phyloP scores from a whole-genome alignment of 2,113 vertebrate species.

The Hucho hucho region DNA sequence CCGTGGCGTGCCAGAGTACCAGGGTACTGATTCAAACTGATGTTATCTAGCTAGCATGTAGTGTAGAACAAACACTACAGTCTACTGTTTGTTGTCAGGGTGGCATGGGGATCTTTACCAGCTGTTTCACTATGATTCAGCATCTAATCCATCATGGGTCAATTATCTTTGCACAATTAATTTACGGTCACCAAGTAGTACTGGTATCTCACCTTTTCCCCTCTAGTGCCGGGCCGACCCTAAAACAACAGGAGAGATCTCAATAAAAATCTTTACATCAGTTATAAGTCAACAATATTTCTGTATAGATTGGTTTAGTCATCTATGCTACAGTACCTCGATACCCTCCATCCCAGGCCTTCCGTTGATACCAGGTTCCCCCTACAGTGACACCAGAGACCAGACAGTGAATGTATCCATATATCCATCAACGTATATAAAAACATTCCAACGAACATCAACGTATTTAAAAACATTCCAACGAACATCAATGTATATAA shows the following conservation, averaged over 20 bases:
- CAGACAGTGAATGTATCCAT: conserved; percentile 39
- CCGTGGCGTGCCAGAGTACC: background rate
- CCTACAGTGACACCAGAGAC: conserved; percentile 68
- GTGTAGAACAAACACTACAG: background rate
- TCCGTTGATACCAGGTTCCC: conserved; percentile 78
- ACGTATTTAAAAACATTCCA: background rate
- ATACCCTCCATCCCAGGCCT: conserved; percentile 77
- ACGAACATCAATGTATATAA: background rate
- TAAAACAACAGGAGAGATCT: conserved; percentile 25
- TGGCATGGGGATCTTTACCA: background rate
- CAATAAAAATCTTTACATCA: background rate
- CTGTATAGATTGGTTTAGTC: background rate
- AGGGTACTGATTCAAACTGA: background rate
- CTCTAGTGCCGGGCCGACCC: conserved; percentile 63
- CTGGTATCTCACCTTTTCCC: conserved; percentile 61
- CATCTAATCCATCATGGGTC: too few relatives aligned
- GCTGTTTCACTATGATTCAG: background rate
- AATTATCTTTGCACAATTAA: too few relatives aligned
- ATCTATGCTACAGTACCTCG: conserved; percentile 67
- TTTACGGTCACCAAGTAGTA: background rate
- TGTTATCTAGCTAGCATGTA: background rate
- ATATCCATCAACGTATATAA: background rate
- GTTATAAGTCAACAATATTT: background rate
- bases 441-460: background rate
- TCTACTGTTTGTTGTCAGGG: background rate